Evolutionary conservation across 2,888 invertebrate species (phyloP).

Genomic region (Panorpa germanica): DNA sequence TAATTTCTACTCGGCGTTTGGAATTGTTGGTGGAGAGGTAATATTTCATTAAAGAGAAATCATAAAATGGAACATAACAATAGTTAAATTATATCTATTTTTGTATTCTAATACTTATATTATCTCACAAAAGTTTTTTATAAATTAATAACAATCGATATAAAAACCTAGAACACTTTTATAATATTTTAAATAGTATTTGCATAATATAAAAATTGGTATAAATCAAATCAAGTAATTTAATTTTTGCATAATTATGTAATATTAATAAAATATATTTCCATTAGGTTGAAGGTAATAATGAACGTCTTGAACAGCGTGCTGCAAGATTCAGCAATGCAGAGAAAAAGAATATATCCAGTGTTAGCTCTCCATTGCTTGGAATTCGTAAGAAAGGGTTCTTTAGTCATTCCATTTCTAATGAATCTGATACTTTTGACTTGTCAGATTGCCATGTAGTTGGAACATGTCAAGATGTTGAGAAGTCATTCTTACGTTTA

Average conservation of each 20-base stretch:
- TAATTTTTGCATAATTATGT: too few relatives aligned
- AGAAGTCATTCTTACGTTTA: conserved; percentile 88
- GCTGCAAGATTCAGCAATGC: conserved; percentile 72
- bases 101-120: too few relatives aligned
- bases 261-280: too few relatives aligned
- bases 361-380: conserved; percentile 28
- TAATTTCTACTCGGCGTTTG: conserved; percentile 46
- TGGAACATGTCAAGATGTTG: conserved; percentile 84
- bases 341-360: conserved; percentile 13
- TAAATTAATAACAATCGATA: too few relatives aligned
- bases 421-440: conserved; percentile 56
- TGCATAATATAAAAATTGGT: too few relatives aligned
- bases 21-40: conserved; percentile 37
- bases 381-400: conserved; percentile 9
- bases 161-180: too few relatives aligned
- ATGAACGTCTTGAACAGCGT: conserved; percentile 66
- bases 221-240: too few relatives aligned
- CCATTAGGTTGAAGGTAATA: conserved; percentile 43
- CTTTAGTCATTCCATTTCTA: conserved; percentile 10
- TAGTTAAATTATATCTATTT: too few relatives aligned
- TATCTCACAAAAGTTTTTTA: too few relatives aligned
- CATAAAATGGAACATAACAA: too few relatives aligned
- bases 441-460: conserved; percentile 78
- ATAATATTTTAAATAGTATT: too few relatives aligned
- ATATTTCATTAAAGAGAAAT: too few relatives aligned